These are phyloP conservation scores for Eulithis prunata DNA, from an alignment of 2,888 invertebrate species.

Conservation along the genomic window DNA sequence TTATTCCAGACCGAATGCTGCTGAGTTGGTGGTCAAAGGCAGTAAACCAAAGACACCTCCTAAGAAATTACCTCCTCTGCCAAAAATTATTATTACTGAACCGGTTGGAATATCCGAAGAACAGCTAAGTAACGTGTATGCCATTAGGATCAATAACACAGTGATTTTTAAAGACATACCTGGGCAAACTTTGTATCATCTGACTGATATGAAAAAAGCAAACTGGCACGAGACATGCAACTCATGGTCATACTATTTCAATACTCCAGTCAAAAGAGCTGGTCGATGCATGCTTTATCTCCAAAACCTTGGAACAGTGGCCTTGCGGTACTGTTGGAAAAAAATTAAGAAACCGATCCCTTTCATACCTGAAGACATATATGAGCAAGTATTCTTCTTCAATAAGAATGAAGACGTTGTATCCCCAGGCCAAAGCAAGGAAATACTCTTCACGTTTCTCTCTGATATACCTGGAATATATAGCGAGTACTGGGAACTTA, in stretches of 20 bases:
- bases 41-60: conserved; percentile 58
- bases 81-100: conserved; percentile 51
- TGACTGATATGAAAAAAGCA: conserved; percentile 53
- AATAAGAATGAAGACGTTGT: conserved; percentile 82
- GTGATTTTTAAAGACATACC: conserved; percentile 60
- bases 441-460: conserved; percentile 77
- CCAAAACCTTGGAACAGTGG: conserved; percentile 79
- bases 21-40: conserved; percentile 64
- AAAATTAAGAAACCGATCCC: conserved; percentile 61
- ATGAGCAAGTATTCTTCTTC: conserved; percentile 80
- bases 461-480: conserved; percentile 66
- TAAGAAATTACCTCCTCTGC: conserved; percentile 55
- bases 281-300: conserved; percentile 69
- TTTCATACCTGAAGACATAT: conserved; percentile 60
- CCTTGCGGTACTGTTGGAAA: conserved; percentile 80
- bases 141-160: conserved; percentile 70
- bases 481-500: conserved; percentile 78
- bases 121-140: conserved; percentile 54
- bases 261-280: conserved; percentile 59
- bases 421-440: conserved; percentile 75
- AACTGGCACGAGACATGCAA: conserved; percentile 59
- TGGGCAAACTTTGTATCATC: conserved; percentile 48
- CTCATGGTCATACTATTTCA: conserved; percentile 75
- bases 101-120: conserved; percentile 32
- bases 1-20: conserved; percentile 58